These are phyloP conservation scores for Brachyhypopomus gauderio DNA, from an alignment of 2,113 vertebrate species.

Conservation along the genomic window DNA sequence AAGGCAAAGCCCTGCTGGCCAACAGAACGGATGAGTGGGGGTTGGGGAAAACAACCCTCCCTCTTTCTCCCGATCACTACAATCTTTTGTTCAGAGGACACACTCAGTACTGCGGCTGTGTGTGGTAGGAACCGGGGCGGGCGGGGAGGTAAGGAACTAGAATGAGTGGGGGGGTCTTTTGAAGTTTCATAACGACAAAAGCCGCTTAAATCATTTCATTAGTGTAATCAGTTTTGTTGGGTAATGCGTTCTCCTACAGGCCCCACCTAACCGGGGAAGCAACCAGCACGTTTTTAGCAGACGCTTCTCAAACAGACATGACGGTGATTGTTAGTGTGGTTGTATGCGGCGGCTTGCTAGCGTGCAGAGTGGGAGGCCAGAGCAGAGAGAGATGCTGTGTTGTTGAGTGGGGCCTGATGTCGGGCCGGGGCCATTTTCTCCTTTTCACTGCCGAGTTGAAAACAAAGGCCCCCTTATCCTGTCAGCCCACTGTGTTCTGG, in stretches of 20 bases:
- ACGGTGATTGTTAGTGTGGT: too few species aligned
- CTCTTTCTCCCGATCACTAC: conserved; percentile 5
- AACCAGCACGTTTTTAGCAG: neutral
- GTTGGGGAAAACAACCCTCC: conserved; percentile 20
- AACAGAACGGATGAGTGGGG: conserved; percentile 27
- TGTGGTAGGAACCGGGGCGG: too few species aligned
- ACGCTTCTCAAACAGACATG: neutral
- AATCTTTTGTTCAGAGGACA: conserved; percentile 14
- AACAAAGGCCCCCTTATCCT: conserved; percentile 93
- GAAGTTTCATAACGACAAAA: too few species aligned
- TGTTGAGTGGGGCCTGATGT: conserved; percentile 77
- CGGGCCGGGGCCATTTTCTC: conserved; percentile 85
- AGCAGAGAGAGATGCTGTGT: conserved; percentile 62
- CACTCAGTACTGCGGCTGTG: neutral
- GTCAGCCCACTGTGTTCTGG: conserved; percentile 75
- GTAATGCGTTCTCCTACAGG: neutral
- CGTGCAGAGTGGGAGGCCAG: conserved; percentile 34
- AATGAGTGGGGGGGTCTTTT: too few species aligned
- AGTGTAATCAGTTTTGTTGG: neutral
- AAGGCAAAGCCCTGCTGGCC: conserved; percentile 41
- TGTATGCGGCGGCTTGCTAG: conserved; percentile 8
- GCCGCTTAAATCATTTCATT: neutral
- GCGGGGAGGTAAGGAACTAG: too few species aligned
- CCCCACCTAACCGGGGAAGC: neutral
- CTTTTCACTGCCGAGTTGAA: conserved; percentile 85